Evolutionary conservation across 2,888 invertebrate genomes (phyloP).

Genomic region (Nineta flava): DNA sequence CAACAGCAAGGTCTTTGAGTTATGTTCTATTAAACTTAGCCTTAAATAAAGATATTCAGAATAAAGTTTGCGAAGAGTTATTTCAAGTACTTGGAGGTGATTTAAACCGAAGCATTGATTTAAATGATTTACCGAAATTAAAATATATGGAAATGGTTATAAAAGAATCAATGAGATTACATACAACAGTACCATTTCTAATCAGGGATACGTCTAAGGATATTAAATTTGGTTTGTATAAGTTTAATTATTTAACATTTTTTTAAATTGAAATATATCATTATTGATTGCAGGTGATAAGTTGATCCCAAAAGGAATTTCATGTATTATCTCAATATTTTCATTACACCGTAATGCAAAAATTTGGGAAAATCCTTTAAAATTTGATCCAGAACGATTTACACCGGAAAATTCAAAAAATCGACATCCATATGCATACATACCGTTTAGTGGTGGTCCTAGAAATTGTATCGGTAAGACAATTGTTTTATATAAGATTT

Average conservation of each 20-base stretch:
- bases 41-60: background rate
- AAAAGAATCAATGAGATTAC: slow-evolving; percentile 20
- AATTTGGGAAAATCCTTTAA: background rate
- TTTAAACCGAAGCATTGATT: slow-evolving; percentile 8
- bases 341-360: background rate
- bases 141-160: slow-evolving; percentile 20
- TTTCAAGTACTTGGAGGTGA: background rate
- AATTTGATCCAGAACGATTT: slow-evolving; percentile 1
- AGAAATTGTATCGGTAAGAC: too few relatives aligned
- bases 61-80: background rate
- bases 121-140: slow-evolving; percentile 16
- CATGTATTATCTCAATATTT: background rate
- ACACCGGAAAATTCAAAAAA: too few relatives aligned
- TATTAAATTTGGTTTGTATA: slow-evolving; percentile 16
- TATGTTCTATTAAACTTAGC: background rate
- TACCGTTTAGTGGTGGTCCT: too few relatives aligned
- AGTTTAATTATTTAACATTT: too few relatives aligned
- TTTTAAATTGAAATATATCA: background rate
- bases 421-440: background rate
- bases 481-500: background rate
- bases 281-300: background rate
- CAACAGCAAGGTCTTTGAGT: background rate
- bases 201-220: slow-evolving; percentile 17
- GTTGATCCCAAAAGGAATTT: background rate
- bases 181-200: slow-evolving; percentile 20